Evolutionary conservation across 2,797 vertebrate species (phyloP), one percentile per base, ranked within the genome.

Genomic region (Erithacus rubecula): DNA sequence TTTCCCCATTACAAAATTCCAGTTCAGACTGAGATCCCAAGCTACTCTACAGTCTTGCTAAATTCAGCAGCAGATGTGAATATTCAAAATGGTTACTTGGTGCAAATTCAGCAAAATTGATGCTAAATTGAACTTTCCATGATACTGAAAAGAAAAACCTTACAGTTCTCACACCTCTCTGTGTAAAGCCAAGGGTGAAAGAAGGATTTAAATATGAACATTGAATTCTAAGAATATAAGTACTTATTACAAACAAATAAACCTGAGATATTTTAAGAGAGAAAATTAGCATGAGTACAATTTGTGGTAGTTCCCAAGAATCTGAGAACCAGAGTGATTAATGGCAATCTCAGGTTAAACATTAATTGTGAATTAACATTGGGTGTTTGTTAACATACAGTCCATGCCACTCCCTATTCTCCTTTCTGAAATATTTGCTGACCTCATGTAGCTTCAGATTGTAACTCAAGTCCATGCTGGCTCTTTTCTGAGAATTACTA

Each of bases 291-390:
- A 64, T 11, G 34, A 49, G 32, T 55, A 67, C 20, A 83, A 24
- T 49, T 75, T 77, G 44, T 64, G 15, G 27, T 17, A 78, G 65
- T 5, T 86, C 53, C 37, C 51, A 70, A 63, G 59, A 87, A 88
- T 10, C 11, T 12, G 37, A 76, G 75, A 89, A 67, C 8, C 30
- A 46, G n/a, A 49, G 53, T 67, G 44, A 95, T 63, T 80, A 85
- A 89, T 14, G n/a, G 64, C 56, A 94, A 41, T 62, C 88, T 70
- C 22, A 89, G 56, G 65, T 95, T 93, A 93, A 94, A 89, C 21
- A 94, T 87, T 90, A 92, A 84, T 29, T 69, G 51, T 36, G 5
- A 74, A 75, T 81, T 81, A 93, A 43, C 90, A 70, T 41, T 20
- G 26, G 36, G 5, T 51, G 23, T 37, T 53, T 83, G n/a, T 53